These are phyloP conservation scores for Zootermopsis nevadensis DNA, from an alignment of 2,888 invertebrate species.

Conservation along the genomic window DNA sequence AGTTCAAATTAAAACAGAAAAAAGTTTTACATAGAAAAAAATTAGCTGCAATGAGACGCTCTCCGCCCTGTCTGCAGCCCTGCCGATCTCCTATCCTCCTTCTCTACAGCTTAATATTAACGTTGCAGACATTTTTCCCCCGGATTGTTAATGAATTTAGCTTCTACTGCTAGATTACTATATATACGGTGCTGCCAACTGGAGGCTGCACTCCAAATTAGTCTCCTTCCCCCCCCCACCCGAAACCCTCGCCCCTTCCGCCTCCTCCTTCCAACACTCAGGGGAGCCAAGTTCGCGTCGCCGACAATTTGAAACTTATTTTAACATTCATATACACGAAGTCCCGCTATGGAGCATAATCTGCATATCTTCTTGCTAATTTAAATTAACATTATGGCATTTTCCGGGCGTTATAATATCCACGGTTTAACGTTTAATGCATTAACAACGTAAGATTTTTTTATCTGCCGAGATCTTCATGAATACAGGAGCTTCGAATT, in stretches of 20 bases:
- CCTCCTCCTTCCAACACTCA: constrained; percentile 54
- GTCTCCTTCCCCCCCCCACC: constrained; percentile 42
- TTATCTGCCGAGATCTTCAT: neutral
- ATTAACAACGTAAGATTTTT: constrained; percentile 40
- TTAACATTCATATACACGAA: constrained; percentile 66
- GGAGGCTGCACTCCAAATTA: constrained; percentile 50
- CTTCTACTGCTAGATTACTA: constrained; percentile 50
- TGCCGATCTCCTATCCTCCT: constrained; percentile 31
- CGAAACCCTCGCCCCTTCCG: neutral
- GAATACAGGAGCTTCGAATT: too few relatives aligned
- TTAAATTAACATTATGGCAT: constrained; percentile 53
- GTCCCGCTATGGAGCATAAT: constrained; percentile 52
- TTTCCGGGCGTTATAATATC: constrained; percentile 47
- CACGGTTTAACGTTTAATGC: constrained; percentile 46
- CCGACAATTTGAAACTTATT: constrained; percentile 69
- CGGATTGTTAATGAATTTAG: constrained; percentile 53
- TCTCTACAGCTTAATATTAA: constrained; percentile 48
- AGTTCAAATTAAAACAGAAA: constrained; percentile 48
- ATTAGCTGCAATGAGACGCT: constrained; percentile 41
- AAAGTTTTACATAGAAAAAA: constrained; percentile 38
- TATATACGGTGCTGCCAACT: constrained; percentile 45
- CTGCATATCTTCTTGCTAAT: constrained; percentile 53
- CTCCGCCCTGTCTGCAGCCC: constrained; percentile 1
- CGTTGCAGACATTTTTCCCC: constrained; percentile 51
- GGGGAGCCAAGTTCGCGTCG: constrained; percentile 64